Conservation (phyloP, 2,888 invertebrate genomes). For the Ischnus inquisitorius region DNA sequence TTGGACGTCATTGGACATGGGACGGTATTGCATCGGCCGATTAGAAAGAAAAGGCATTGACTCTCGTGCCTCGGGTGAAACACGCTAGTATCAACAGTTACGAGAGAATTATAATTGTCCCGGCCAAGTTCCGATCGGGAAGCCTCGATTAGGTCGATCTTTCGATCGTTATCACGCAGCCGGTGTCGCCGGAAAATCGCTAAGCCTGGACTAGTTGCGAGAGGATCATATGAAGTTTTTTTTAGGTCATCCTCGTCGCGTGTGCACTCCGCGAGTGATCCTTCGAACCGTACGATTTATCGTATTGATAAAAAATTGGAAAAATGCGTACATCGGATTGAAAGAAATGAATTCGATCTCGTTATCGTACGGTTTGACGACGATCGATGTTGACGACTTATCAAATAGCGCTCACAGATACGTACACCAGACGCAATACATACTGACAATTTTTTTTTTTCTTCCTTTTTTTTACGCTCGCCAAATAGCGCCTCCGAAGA, state of each 20-base stretch:
- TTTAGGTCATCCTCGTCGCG: conserved; percentile 47
- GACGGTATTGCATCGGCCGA: conserved; percentile 56
- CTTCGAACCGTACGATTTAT: conserved; percentile 21
- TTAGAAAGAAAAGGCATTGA: conserved; percentile 15
- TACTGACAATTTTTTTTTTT: not conserved
- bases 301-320: not conserved
- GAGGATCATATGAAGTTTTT: conserved; percentile 57
- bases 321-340: not conserved
- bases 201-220: conserved; percentile 64
- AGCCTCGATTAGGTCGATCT: conserved; percentile 1
- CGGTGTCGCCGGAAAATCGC: conserved; percentile 52
- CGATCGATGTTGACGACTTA: conserved; percentile 40
- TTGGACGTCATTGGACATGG: conserved; percentile 21
- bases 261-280: conserved; percentile 57
- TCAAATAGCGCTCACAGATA: conserved; percentile 52
- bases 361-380: conserved; percentile 51
- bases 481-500: conserved; percentile 9
- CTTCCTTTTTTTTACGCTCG: not conserved
- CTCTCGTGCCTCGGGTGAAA: conserved; percentile 1
- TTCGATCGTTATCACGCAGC: conserved; percentile 17
- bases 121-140: conserved; percentile 44
- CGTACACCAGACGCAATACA: conserved; percentile 68
- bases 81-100: not conserved
- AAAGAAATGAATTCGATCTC: conserved; percentile 25
- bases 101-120: conserved; percentile 36